phyloP scores from a whole-genome alignment of 1,140 invertebrate genomes.

The Macrosteles quadrilineatus region DNA sequence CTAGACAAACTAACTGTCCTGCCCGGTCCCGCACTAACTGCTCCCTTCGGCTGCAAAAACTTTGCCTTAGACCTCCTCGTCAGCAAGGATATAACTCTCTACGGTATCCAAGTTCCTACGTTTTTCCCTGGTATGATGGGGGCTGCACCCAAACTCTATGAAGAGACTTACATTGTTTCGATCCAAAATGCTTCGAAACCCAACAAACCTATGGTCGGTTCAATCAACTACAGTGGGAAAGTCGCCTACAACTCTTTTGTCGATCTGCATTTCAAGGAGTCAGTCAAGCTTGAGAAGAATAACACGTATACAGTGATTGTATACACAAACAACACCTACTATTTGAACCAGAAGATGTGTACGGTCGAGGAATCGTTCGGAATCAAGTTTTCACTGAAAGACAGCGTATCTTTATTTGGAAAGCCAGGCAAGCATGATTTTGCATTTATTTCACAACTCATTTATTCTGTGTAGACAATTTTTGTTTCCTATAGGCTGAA shows the following conservation, averaged over 20 bases:
- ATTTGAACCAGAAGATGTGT: constrained; percentile 24
- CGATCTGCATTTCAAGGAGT: constrained; percentile 26
- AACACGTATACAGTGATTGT: constrained; percentile 16
- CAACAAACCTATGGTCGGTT: not conserved
- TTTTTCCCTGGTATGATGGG: constrained; percentile 8
- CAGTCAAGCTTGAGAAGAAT: constrained; percentile 27
- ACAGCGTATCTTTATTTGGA: constrained; percentile 5
- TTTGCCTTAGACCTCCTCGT: constrained; percentile 27
- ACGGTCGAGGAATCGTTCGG: constrained; percentile 11
- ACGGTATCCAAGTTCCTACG: constrained; percentile 30
- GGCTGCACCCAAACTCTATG: constrained; percentile 16
- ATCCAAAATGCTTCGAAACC: constrained; percentile 18
- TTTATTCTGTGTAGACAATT: constrained; percentile 12
- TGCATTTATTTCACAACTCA: constrained; percentile 29
- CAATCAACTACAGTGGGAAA: constrained; percentile 19
- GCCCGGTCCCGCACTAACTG: not conserved
- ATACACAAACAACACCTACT: constrained; percentile 31
- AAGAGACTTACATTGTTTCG: constrained; percentile 30
- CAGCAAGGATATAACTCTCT: constrained; percentile 9
- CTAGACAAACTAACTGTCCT: constrained; percentile 23
- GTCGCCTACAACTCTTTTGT: constrained; percentile 18
- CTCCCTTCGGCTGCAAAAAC: constrained; percentile 19
- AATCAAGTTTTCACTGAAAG: constrained; percentile 26
- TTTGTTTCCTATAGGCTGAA: too few species aligned
- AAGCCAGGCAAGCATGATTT: constrained; percentile 9